Evolutionary conservation across 2,888 invertebrate species (phyloP), one percentile per base, ranked within the genome.

Genomic region (Dicycla oo): DNA sequence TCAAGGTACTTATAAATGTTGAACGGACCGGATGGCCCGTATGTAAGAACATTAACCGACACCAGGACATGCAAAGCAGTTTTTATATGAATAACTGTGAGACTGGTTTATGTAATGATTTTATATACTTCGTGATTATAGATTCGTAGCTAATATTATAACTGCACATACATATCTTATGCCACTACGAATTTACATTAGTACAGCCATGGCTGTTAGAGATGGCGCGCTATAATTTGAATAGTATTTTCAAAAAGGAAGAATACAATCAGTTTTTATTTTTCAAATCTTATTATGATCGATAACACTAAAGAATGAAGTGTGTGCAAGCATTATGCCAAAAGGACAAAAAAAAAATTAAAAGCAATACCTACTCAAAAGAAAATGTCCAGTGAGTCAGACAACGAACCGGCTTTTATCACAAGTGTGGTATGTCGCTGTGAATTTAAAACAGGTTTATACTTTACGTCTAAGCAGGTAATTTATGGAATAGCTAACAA

Each of bases 31-130:
- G 15, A 53, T 78, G 56, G 73, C 51, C 75, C 54, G 83, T 87
- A 68, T 84, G 84, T 88, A 76, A 71, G 72, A 69, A 73, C 53
- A 76, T 81, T 83, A 87, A 84, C 86, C 76, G 83, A 72, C 82
- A 64, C 74, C 69, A 82, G 83, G 83, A 83, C 85, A 88, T 87
- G 89, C 86, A 88, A 87, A 89, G 80, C 79, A 75, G 87, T 88
- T 89, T 90, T 88, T 89, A 85, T 82, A 81, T 74, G 72, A 86
- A 86, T 88, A 88, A 89, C 87, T 88, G 87, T 81, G 70, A 87
- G 83, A 88, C 89, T 73, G 85, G 88, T 89, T 87, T 81, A 61
- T 79, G 40, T 86, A 80, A 84, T 80, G 68, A 82, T 81, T 85
- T 80, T 69, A 75, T 72, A 40, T 76, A 65, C 54, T 53, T 30